Percentiles rank a stretch among this genome's conserved stretches.
phyloP scores from a whole-genome alignment of 2,888 invertebrate genomes.

The Xestia rhomboidea region DNA sequence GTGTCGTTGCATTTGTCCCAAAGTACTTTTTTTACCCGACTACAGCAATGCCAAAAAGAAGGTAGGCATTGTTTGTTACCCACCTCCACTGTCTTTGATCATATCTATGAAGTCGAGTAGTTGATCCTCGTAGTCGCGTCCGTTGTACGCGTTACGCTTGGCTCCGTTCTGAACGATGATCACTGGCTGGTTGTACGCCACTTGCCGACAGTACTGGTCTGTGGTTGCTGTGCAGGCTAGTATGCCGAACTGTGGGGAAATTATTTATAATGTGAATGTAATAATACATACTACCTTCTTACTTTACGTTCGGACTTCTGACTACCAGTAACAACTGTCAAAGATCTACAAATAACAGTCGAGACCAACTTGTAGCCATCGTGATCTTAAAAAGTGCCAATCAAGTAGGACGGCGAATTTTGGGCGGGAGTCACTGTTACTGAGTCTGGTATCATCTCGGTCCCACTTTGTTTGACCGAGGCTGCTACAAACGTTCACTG shows the following conservation, averaged over 20 bases:
- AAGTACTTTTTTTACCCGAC: background rate
- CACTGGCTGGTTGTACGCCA: slow-evolving; percentile 72
- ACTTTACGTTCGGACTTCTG: too few species aligned
- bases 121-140: slow-evolving; percentile 70
- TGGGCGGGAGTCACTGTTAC: too few species aligned
- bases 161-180: slow-evolving; percentile 76
- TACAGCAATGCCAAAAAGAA: background rate
- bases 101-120: slow-evolving; percentile 80
- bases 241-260: slow-evolving; percentile 81
- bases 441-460: background rate
- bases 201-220: slow-evolving; percentile 75
- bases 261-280: too few species aligned
- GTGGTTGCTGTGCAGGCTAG: slow-evolving; percentile 76
- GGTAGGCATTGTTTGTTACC: slow-evolving; percentile 10
- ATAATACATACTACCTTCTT: too few species aligned
- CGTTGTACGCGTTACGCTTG: slow-evolving; percentile 73
- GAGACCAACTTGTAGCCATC: too few species aligned
- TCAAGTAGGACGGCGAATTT: too few species aligned
- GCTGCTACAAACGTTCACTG: background rate
- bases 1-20: background rate
- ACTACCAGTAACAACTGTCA: too few species aligned
- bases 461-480: background rate
- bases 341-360: too few species aligned
- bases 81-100: slow-evolving; percentile 76
- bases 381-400: too few species aligned